Evolutionary conservation across 1,140 invertebrate genomes (phyloP).

Genomic region (Oreohelix idahoensis): DNA sequence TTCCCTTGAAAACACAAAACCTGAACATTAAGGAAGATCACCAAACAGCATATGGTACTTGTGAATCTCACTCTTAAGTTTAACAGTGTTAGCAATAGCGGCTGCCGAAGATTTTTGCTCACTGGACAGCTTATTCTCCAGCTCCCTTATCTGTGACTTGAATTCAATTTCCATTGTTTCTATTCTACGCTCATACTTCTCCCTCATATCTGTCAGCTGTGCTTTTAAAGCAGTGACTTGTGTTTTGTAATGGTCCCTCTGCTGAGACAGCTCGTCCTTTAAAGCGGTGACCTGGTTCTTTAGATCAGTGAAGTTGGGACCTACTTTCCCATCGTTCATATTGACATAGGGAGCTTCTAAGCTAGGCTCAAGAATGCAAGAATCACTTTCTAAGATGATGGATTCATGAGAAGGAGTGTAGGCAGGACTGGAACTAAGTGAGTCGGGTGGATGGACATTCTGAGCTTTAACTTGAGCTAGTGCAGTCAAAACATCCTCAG

Average conservation of each 20-base stretch:
- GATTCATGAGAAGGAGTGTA: not conserved
- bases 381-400: not conserved
- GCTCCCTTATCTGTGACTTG: slow-evolving; percentile 7
- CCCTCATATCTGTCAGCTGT: slow-evolving; percentile 15
- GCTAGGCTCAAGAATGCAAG: not conserved
- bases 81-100: not conserved
- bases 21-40: not conserved
- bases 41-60: slow-evolving; percentile 31
- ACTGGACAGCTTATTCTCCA: slow-evolving; percentile 19
- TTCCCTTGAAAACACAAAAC: not conserved
- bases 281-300: not conserved
- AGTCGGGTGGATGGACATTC: not conserved
- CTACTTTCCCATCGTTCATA: slow-evolving; percentile 13
- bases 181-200: slow-evolving; percentile 35
- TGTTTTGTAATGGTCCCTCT: slow-evolving; percentile 16
- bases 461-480: not conserved
- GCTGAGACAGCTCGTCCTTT: slow-evolving; percentile 20
- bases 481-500: slow-evolving; percentile 13
- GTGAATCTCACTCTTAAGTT: slow-evolving; percentile 3
- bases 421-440: not conserved
- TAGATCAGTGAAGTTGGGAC: not conserved
- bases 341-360: not conserved
- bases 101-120: slow-evolving; percentile 6
- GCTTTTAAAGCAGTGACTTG: slow-evolving; percentile 21
- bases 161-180: slow-evolving; percentile 21